phyloP scores from a whole-genome alignment of 2,888 invertebrate genomes.

The Malthinus flaveolus region DNA sequence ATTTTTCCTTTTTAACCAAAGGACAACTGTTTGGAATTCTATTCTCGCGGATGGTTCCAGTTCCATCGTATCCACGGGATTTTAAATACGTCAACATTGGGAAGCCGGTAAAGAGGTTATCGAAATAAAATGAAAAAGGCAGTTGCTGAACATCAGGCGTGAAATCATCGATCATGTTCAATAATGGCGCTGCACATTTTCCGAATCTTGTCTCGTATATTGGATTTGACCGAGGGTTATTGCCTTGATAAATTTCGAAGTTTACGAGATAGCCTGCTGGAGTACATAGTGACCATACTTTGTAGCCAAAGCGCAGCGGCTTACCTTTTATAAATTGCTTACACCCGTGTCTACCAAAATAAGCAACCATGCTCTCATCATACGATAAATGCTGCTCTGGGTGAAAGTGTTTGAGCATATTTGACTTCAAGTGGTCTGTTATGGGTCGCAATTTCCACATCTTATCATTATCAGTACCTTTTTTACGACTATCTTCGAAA shows the following conservation, averaged over 20 bases:
- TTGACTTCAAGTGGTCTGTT: no score
- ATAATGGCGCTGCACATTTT: background rate
- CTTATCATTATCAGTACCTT: no score
- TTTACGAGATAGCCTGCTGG: background rate
- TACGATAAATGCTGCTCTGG: no score
- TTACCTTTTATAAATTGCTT: no score
- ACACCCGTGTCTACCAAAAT: no score
- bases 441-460: no score
- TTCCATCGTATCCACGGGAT: background rate
- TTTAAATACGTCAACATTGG: background rate
- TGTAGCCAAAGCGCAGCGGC: no score
- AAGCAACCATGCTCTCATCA: no score
- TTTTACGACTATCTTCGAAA: no score
- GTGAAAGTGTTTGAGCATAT: no score
- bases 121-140: background rate
- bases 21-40: background rate
- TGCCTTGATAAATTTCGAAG: conserved; percentile 5
- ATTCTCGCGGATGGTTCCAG: background rate
- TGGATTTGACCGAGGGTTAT: background rate
- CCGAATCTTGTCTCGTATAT: background rate
- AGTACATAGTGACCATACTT: background rate
- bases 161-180: background rate
- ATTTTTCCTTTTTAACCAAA: background rate
- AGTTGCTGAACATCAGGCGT: background rate
- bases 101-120: background rate